A percentile compares a stretch with the other conserved stretches of the same genome.
Evolutionary conservation across 2,113 vertebrate genomes (phyloP).

Genomic region (Pampusana beccarii): DNA sequence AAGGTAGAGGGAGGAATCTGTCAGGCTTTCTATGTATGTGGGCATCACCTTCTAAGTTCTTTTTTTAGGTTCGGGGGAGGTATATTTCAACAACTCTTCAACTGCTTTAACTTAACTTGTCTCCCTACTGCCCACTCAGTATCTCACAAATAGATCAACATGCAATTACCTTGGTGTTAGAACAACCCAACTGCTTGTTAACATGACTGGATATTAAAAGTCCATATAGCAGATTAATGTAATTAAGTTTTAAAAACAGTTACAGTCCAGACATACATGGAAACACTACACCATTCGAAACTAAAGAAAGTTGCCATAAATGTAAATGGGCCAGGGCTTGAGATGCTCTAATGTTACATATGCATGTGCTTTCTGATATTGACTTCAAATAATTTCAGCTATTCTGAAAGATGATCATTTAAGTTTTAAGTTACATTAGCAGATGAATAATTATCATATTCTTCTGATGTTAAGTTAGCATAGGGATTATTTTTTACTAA

Average conservation of each 20-base stretch:
- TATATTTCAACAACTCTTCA: not conserved
- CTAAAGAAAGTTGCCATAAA: conserved; percentile 4
- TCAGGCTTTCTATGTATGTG: rapidly evolving
- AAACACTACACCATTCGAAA: conserved; percentile 18
- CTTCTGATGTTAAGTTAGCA: not conserved
- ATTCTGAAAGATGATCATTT: not conserved
- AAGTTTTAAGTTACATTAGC: not conserved
- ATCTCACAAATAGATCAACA: not conserved
- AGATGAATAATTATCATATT: not conserved
- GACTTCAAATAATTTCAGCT: not conserved
- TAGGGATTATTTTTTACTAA: not conserved
- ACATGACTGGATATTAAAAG: not conserved
- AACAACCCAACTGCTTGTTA: not conserved
- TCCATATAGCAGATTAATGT: not conserved
- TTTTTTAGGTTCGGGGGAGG: not conserved
- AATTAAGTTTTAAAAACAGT: not conserved
- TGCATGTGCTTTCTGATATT: not conserved
- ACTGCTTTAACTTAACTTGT: not conserved
- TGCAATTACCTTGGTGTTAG: not conserved
- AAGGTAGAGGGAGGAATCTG: not conserved
- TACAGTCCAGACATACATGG: not conserved
- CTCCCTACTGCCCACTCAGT: not conserved
- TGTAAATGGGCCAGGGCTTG: not conserved
- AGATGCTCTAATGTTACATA: not conserved
- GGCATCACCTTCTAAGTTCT: not conserved